phyloP scores from a whole-genome alignment of 1,140 invertebrate genomes.

The Colletes latitarsis region DNA sequence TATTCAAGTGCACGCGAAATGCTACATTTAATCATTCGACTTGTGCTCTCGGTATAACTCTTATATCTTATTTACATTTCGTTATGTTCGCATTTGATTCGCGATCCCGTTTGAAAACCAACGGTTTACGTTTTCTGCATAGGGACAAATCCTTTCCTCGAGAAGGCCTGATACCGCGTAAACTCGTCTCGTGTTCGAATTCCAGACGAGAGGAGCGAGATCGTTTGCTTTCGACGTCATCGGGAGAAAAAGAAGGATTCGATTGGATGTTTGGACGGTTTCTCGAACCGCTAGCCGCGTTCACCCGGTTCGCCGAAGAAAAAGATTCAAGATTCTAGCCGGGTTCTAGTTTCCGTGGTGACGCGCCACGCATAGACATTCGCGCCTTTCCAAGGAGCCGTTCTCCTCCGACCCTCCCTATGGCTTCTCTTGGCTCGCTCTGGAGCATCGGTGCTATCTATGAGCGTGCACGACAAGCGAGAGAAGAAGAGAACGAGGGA shows the following conservation, averaged over 20 bases:
- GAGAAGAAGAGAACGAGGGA: conserved; percentile 50
- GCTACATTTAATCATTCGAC: not conserved
- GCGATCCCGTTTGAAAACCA: not conserved
- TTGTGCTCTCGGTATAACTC: not conserved
- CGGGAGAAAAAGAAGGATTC: not conserved
- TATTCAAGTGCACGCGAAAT: too few species aligned
- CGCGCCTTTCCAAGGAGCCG: conserved; percentile 47
- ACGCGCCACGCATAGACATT: conserved; percentile 68
- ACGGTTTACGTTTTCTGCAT: not conserved
- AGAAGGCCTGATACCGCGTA: too few species aligned
- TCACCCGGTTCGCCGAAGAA: not conserved
- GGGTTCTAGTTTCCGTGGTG: conserved; percentile 57
- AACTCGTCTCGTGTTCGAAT: not conserved
- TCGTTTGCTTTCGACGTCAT: not conserved
- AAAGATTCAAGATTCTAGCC: conserved; percentile 52
- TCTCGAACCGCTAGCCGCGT: not conserved
- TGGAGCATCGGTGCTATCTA: conserved; percentile 8
- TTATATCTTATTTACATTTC: not conserved
- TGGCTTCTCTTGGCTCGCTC: conserved; percentile 48
- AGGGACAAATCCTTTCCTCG: not conserved
- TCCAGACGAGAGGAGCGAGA: not conserved
- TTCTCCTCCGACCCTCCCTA: conserved; percentile 43
- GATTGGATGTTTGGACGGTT: not conserved
- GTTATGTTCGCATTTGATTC: not conserved
- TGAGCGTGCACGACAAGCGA: conserved; percentile 24